Evolutionary conservation across 2,113 vertebrate genomes (phyloP).

Genomic region (Gallinago undulata): DNA sequence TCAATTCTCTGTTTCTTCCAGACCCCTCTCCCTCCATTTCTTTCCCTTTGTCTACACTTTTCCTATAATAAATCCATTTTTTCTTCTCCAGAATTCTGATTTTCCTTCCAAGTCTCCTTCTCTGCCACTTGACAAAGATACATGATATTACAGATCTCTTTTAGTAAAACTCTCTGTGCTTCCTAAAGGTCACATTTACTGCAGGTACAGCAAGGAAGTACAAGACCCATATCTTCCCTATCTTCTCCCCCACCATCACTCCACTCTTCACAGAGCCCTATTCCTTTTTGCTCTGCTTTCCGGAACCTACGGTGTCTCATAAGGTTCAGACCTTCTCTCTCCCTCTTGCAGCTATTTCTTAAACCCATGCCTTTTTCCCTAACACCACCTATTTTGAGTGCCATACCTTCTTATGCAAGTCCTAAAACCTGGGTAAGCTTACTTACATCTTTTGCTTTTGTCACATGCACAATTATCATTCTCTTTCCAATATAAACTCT

Average conservation of each 20-base stretch:
- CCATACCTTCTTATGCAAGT: rapidly evolving
- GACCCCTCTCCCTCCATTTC: background rate
- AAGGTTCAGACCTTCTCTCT: background rate
- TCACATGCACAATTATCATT: background rate
- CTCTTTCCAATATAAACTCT: background rate
- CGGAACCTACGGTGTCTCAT: background rate
- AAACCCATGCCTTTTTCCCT: background rate
- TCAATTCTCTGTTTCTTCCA: background rate
- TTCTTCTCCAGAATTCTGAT: background rate
- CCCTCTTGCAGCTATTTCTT: background rate
- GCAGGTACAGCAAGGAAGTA: background rate
- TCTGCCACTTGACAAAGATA: background rate
- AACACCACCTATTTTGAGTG: background rate
- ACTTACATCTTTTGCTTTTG: background rate
- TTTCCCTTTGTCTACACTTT: background rate
- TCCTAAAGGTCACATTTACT: background rate
- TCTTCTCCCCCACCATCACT: background rate
- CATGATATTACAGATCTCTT: rapidly evolving
- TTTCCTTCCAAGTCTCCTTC: background rate
- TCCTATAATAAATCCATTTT: background rate
- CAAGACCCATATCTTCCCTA: background rate
- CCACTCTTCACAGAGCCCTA: background rate
- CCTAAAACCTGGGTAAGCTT: background rate
- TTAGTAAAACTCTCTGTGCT: background rate
- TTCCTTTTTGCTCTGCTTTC: background rate